Conservation (phyloP, 2,797 vertebrate genomes). For the Hydrocynus forskahlii region DNA sequence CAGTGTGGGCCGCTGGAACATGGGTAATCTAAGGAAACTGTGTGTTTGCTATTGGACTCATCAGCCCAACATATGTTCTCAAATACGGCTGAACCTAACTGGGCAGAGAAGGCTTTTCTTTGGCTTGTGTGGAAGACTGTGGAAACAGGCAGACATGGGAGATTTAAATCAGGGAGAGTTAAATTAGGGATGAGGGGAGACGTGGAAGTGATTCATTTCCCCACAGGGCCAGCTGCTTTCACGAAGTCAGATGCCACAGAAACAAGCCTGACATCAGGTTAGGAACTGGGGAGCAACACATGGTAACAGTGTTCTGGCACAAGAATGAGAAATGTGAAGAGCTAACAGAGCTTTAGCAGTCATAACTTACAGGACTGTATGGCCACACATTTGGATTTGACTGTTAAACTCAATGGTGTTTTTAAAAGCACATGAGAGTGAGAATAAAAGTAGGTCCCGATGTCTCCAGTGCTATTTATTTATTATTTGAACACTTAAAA, state of each 20-base stretch:
- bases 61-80: slow-evolving; percentile 15
- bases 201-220: slow-evolving; percentile 69
- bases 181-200: slow-evolving; percentile 55
- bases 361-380: too few relatives aligned
- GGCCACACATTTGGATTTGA: too few relatives aligned
- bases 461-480: too few relatives aligned
- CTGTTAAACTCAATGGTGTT: too few relatives aligned
- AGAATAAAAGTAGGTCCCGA: too few relatives aligned
- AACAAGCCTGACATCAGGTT: background rate
- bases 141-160: slow-evolving; percentile 30
- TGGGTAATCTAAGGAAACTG: slow-evolving; percentile 19
- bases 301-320: background rate
- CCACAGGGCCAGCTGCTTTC: slow-evolving; percentile 7
- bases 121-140: slow-evolving; percentile 43
- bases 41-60: slow-evolving; percentile 11
- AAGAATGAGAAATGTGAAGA: too few relatives aligned
- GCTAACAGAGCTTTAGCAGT: too few relatives aligned
- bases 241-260: background rate
- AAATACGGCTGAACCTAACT: slow-evolving; percentile 7
- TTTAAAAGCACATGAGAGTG: too few relatives aligned
- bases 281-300: slow-evolving; percentile 13
- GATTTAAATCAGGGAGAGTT: slow-evolving; percentile 28
- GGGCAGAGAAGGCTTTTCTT: slow-evolving; percentile 8
- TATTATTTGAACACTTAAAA: too few relatives aligned
- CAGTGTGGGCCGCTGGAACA: slow-evolving; percentile 25